These are phyloP conservation scores for Allacma fusca DNA, from an alignment of 2,888 invertebrate species.

Conservation along the genomic window DNA sequence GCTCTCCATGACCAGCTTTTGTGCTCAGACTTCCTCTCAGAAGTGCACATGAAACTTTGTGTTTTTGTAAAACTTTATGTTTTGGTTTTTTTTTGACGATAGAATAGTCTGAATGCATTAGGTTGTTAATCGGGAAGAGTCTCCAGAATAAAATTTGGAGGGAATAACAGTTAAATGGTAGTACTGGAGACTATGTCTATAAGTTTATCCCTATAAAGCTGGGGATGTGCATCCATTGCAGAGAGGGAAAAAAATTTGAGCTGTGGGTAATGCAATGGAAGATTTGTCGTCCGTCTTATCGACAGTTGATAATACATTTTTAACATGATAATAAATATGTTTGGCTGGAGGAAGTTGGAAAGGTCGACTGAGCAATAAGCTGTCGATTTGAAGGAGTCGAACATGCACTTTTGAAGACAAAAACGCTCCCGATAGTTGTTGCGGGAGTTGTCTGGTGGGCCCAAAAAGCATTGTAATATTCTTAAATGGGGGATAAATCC, in stretches of 20 bases:
- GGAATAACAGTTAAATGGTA: too few species aligned
- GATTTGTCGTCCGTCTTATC: not conserved
- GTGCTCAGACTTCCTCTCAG: too few species aligned
- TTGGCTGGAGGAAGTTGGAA: slow-evolving; percentile 11
- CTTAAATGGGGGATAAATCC: slow-evolving; percentile 24
- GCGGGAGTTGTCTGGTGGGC: not conserved
- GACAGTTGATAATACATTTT: slow-evolving; percentile 13
- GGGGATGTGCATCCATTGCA: not conserved
- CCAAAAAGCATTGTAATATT: not conserved
- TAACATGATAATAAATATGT: slow-evolving; percentile 34
- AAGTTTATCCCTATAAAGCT: too few species aligned
- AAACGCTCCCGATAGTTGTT: too few species aligned
- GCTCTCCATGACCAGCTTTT: too few species aligned
- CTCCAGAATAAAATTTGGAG: too few species aligned
- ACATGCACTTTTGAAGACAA: not conserved
- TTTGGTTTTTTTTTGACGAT: too few species aligned
- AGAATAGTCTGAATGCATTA: too few species aligned
- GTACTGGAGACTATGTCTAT: too few species aligned
- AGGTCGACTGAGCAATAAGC: slow-evolving; percentile 9
- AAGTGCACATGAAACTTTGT: too few species aligned
- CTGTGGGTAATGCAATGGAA: not conserved
- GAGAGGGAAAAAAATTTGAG: not conserved
- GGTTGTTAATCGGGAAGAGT: too few species aligned
- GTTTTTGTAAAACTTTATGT: too few species aligned
- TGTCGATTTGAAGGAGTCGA: not conserved